Evolutionary conservation across 2,888 invertebrate genomes (phyloP).

Genomic region (Hirtodrosophila duncani): DNA sequence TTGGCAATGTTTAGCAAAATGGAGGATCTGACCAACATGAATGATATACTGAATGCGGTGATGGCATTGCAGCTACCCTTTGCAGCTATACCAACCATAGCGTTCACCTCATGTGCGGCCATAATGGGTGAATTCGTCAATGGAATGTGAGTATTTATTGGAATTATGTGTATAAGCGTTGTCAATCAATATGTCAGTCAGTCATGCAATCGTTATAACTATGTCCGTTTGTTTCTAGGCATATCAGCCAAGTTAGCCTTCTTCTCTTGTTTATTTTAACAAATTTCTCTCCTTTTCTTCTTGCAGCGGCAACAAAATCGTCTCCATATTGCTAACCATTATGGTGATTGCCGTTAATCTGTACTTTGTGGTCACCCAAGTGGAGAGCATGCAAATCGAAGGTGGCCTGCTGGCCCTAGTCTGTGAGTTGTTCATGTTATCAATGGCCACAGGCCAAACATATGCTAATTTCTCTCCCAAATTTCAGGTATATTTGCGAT

Average conservation of each 20-base stretch:
- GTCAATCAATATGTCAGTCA: too few relatives aligned
- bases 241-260: background rate
- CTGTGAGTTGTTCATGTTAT: conserved; percentile 62
- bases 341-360: conserved; percentile 88
- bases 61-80: conserved; percentile 93
- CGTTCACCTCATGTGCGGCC: conserved; percentile 87
- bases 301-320: conserved; percentile 84
- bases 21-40: conserved; percentile 87
- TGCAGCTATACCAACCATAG: conserved; percentile 90
- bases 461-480: background rate
- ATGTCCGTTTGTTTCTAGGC: background rate
- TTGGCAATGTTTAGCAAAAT: conserved; percentile 84
- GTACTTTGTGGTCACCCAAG: conserved; percentile 85
- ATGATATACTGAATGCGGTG: conserved; percentile 90
- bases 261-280: too few relatives aligned
- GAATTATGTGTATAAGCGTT: background rate
- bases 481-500: conserved; percentile 80
- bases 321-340: conserved; percentile 83
- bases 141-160: conserved; percentile 82
- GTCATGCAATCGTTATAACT: too few relatives aligned
- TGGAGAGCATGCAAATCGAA: conserved; percentile 78
- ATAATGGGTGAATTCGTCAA: conserved; percentile 93
- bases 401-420: conserved; percentile 79
- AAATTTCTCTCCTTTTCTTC: background rate
- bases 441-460: background rate